Conservation (phyloP, 2,113 vertebrate species). For the Oreochromis aureus region DNA sequence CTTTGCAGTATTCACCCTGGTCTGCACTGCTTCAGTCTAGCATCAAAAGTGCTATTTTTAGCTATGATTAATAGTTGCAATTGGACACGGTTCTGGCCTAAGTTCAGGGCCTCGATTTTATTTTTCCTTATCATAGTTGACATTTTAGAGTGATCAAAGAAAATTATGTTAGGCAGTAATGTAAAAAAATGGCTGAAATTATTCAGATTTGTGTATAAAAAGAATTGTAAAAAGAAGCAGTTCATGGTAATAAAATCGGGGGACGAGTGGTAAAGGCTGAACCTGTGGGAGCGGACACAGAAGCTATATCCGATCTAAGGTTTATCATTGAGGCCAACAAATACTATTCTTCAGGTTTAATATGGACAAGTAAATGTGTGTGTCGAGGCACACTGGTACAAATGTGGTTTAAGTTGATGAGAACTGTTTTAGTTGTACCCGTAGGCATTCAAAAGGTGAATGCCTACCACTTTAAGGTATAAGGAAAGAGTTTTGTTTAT, state of each 20-base stretch:
- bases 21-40: neutral
- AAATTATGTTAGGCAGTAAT: neutral
- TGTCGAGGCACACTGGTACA: neutral
- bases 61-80: neutral
- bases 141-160: slow-evolving; percentile 31
- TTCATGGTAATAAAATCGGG: neutral
- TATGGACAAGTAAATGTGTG: neutral
- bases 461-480: neutral
- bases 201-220: neutral
- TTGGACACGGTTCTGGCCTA: neutral
- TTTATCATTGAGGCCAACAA: neutral
- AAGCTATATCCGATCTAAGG: neutral
- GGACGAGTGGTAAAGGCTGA: neutral
- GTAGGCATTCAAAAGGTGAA: neutral
- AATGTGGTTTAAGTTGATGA: neutral
- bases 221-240: neutral
- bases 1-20: neutral
- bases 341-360: neutral
- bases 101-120: neutral
- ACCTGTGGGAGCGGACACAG: neutral
- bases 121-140: slow-evolving; percentile 16
- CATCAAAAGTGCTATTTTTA: slow-evolving; percentile 28
- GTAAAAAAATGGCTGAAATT: neutral
- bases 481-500: neutral
- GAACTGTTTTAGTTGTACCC: neutral